Conservation (phyloP, 2,888 invertebrate species). For the Apocheima hispidaria region DNA sequence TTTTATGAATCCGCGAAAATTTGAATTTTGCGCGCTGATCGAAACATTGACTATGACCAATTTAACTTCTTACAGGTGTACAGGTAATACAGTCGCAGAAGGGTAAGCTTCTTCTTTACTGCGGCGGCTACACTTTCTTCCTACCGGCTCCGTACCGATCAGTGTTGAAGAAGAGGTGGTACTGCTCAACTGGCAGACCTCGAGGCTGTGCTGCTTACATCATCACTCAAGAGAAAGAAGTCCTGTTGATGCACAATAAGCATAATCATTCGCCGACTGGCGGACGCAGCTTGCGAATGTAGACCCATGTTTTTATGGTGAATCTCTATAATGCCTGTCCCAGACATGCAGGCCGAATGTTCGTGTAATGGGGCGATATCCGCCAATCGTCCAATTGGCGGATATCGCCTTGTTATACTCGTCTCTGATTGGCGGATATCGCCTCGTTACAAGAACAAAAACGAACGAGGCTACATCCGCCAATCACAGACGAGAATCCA, state of each 20-base stretch:
- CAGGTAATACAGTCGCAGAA: slow-evolving; percentile 42
- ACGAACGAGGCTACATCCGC: too few species aligned
- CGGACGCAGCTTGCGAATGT: not conserved
- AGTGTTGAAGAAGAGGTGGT: slow-evolving; percentile 43
- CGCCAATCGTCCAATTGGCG: too few species aligned
- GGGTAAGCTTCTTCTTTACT: slow-evolving; percentile 42
- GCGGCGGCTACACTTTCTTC: slow-evolving; percentile 45
- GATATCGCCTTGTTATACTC: too few species aligned
- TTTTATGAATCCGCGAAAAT: too few species aligned
- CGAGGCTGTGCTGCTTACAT: slow-evolving; percentile 48
- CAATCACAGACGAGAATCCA: too few species aligned
- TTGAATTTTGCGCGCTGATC: too few species aligned
- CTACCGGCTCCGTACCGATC: slow-evolving; percentile 36
- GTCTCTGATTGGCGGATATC: too few species aligned
- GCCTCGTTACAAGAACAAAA: too few species aligned
- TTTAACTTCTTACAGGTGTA: slow-evolving; percentile 23
- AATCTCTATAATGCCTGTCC: too few species aligned
- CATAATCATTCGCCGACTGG: slow-evolving; percentile 36
- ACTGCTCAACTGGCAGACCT: slow-evolving; percentile 48
- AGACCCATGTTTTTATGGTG: not conserved
- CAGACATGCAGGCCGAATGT: too few species aligned
- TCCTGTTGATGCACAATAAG: slow-evolving; percentile 29
- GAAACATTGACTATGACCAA: not conserved
- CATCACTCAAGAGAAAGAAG: slow-evolving; percentile 28
- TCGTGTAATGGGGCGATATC: too few species aligned